A percentile compares a stretch with the other conserved stretches of the same genome.
Evolutionary conservation across 2,888 invertebrate genomes (phyloP).

Genomic region (Atethmia centrago): DNA sequence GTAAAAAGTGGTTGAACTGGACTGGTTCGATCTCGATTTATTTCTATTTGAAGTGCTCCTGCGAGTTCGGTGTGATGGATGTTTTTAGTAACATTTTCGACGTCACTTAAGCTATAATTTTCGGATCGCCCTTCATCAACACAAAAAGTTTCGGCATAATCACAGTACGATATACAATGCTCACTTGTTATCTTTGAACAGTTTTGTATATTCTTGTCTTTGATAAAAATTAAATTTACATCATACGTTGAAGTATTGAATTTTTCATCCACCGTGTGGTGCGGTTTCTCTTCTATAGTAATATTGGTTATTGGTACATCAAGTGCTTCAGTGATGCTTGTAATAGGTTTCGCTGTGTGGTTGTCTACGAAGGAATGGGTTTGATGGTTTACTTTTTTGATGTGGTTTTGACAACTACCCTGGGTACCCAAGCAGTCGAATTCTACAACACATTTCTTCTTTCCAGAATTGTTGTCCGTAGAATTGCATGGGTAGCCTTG

Average conservation of each 20-base stretch:
- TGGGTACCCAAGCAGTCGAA: not conserved
- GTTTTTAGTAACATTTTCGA: not conserved
- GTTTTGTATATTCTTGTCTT: conserved; percentile 1
- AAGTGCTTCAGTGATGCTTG: not conserved
- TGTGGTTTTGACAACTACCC: not conserved
- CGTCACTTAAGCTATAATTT: not conserved
- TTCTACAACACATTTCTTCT: conserved; percentile 40
- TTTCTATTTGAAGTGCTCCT: conserved; percentile 15
- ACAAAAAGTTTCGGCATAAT: conserved; percentile 40
- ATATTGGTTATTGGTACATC: not conserved
- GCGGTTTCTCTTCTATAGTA: not conserved
- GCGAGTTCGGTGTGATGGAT: not conserved
- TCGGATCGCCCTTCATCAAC: not conserved
- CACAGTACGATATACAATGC: conserved; percentile 14
- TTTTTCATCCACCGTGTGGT: not conserved
- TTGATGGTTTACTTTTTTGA: not conserved
- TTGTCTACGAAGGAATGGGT: conserved; percentile 5
- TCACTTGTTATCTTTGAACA: not conserved
- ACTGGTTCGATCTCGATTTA: conserved; percentile 35
- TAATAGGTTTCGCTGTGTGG: not conserved
- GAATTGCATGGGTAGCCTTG: conserved; percentile 21
- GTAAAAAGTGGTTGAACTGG: conserved; percentile 49
- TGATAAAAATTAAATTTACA: conserved; percentile 38
- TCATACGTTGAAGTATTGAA: not conserved
- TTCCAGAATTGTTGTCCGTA: not conserved